Evolutionary conservation across 1,140 invertebrate genomes (phyloP), one percentile per base, ranked within the genome.

Genomic region (Triops longicaudatus): DNA sequence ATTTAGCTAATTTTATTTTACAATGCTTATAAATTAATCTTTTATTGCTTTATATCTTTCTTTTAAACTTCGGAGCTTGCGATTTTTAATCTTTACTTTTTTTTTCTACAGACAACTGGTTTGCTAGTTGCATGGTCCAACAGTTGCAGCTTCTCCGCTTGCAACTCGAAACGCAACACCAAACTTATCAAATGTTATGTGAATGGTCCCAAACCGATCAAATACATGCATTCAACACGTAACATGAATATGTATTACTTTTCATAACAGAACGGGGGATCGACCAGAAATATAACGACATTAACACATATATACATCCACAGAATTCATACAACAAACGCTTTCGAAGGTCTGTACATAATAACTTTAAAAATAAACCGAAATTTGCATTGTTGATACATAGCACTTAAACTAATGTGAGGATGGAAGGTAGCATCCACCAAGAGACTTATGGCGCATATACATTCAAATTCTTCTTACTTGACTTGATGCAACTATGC

Each of bases 221-320:
- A 63, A 63, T 63, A 63, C n/a, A 17, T n/a, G 10, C 3, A 3
- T 63, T 63, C 3, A 63, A 63, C 50, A 63, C 50, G 50, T 63
- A 63, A 63, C 50, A 63, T 63, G 50, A 63, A 63, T 63, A 63
- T 63, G 50, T 63, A 63, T 63, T 63, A 63, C 50, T 63, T 63
- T n/a, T 63, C n/a, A n/a, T 63, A 63, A 22, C 17, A 63, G 50
- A 22, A 22, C 31, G 31, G 31, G 31, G 31, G 31, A 37, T 37
- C 31, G 50, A 63, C 50, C 50, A 63, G 50, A 63, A 63, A 63
- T 63, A 63, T 63, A 63, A 63, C 50, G 50, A 63, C 50, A 63
- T n/a, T 22, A 63, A 63, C 50, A 63, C 50, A 63, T 63, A 63
- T 63, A 63, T 63, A 63, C 50, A 63, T 22, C 17, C 50, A 63